Evolutionary conservation across 1,140 invertebrate species (phyloP).

Genomic region (Phthorimaea operculella): DNA sequence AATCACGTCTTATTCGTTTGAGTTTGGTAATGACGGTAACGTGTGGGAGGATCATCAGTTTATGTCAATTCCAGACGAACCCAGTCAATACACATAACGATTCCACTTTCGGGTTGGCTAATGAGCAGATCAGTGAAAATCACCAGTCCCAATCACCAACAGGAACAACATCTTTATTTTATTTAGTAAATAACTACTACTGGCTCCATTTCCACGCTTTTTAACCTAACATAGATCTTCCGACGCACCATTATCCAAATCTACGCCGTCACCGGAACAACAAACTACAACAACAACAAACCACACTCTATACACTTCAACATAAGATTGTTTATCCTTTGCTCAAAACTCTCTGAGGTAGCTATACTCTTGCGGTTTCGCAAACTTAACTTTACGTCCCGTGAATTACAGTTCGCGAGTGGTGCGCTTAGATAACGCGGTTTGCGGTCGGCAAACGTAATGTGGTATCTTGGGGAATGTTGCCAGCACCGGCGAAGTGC

Average conservation of each 20-base stretch:
- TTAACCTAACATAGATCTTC: slow-evolving; percentile 20
- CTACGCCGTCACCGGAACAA: slow-evolving; percentile 15
- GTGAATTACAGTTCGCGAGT: not conserved
- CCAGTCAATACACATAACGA: too few relatives aligned
- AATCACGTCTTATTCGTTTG: too few relatives aligned
- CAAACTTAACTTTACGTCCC: slow-evolving; percentile 8
- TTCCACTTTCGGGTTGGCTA: too few relatives aligned
- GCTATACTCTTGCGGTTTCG: not conserved
- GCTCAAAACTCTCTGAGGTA: not conserved
- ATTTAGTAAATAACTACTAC: not conserved
- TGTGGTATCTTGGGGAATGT: slow-evolving; percentile 16
- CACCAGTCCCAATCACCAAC: too few relatives aligned
- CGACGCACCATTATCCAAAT: slow-evolving; percentile 18
- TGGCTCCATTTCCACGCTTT: slow-evolving; percentile 15
- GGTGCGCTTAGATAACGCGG: not conserved
- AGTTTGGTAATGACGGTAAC: too few relatives aligned
- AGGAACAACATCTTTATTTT: not conserved
- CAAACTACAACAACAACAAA: slow-evolving; percentile 7
- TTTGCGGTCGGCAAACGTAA: slow-evolving; percentile 4
- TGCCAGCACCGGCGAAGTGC: slow-evolving; percentile 23
- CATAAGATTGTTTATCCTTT: slow-evolving; percentile 2
- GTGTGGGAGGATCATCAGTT: too few relatives aligned
- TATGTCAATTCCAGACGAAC: too few relatives aligned
- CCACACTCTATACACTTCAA: not conserved
- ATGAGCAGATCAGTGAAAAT: too few relatives aligned